Base-by-base conservation (phyloP, 1,140 invertebrate genomes). In the Bombus polaris region DNA sequence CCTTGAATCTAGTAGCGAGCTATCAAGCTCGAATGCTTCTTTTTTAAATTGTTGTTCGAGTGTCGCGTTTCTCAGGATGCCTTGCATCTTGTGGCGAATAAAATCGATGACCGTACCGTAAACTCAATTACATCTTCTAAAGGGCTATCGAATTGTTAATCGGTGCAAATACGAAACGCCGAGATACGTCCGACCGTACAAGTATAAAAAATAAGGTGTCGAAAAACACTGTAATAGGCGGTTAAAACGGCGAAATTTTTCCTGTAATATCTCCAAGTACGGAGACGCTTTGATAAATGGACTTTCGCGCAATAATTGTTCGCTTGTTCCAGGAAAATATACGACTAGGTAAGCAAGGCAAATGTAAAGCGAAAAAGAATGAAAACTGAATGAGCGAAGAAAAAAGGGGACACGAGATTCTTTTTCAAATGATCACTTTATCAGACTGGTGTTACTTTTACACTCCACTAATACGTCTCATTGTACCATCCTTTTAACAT, bases 251-350 rank as follows among this genome's bases (percentile, higher is more conserved):
- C 39, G 42, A 35, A 82, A 75, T 65, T 47, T 57, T 28, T 32
- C 53, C n/a, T 37, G 32, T 59, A 59, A 82, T 81, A 81, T 47
- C 35, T 59, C 15, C 32, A 32, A 37, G 22, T 12, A 10, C 28
- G 28, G 42, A 65, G 81, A 83, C 81, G 32, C 57, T 76, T 83
- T 76, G 73, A 83, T 68, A 83, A 83, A 76, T 76, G 81, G 80
- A n/a, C n/a, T 13, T 59, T 28, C 39, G 79, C 35, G 70, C 71
- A 65, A 74, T 82, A 74, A 82, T 82, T 82, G 80, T 65, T 80
- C 28, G 66, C 37, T 71, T 32, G 66, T 57, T 65, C 28, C 44
- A 62, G 72, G 28, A 76, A 66, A 76, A 76, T 83, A 32, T 76
- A 83, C 81, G 72, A 37, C 59, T n/a, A 62, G 72, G 72, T 83